A percentile compares a stretch with the other conserved stretches of the same genome.
Conservation (phyloP, 2,113 vertebrate species). For the Limanda limanda region DNA sequence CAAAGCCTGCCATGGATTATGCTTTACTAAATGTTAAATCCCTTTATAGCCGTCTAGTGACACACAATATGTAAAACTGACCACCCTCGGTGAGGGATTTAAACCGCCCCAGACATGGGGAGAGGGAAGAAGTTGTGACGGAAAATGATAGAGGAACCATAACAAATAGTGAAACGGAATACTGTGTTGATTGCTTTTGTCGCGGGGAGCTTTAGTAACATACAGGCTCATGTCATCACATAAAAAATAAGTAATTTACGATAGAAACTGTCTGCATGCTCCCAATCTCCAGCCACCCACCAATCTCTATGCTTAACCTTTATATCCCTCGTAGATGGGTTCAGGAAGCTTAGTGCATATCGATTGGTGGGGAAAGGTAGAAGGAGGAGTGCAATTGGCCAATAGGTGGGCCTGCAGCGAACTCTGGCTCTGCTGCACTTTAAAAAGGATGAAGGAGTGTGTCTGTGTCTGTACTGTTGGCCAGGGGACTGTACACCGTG, state of each 20-base stretch:
- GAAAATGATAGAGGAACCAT: constrained; percentile 4
- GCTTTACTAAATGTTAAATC: constrained; percentile 84
- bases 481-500: constrained; percentile 39
- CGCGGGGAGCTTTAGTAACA: constrained; percentile 43
- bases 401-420: constrained; percentile 57
- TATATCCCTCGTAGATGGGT: constrained; percentile 65
- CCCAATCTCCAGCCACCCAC: constrained; percentile 42
- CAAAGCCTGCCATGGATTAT: constrained; percentile 82
- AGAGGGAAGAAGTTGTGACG: constrained; percentile 22
- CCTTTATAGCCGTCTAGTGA: constrained; percentile 83
- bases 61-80: constrained; percentile 86
- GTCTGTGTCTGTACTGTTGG: constrained; percentile 43
- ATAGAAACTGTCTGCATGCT: constrained; percentile 45
- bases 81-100: constrained; percentile 82
- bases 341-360: constrained; percentile 69
- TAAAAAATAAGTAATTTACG: constrained; percentile 53
- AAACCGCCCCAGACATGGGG: constrained; percentile 40
- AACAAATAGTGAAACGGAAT: constrained; percentile 39
- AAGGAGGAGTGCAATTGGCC: constrained; percentile 49
- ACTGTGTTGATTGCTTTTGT: constrained; percentile 69
- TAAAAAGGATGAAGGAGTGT: constrained; percentile 49
- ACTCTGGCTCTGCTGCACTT: constrained; percentile 41
- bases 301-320: constrained; percentile 61
- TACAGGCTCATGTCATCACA: constrained; percentile 29
- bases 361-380: constrained; percentile 61